Evolutionary conservation across 2,113 vertebrate species (phyloP), one percentile per base, ranked within the genome.

Genomic region (Otis tarda): DNA sequence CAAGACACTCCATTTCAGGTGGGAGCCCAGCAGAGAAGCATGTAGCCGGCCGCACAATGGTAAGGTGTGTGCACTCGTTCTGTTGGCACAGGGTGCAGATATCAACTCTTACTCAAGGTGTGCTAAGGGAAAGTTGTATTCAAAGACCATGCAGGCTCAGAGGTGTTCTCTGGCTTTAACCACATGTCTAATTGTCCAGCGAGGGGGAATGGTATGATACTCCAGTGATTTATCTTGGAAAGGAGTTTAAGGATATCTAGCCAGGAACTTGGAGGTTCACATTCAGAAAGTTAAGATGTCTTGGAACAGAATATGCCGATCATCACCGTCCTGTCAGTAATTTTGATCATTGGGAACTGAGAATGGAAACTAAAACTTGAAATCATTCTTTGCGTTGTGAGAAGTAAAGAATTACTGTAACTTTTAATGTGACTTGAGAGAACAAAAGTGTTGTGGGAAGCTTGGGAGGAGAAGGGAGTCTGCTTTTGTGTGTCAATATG

Each of bases 21-120:
- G 45, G 60, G 47, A 67, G 43, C 61, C 27, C 0, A 4, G 10
- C 74, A 81, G 73, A 43, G n/a, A 22, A 73, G 78, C 12, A 9
- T 0, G 0, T 17, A 47, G 75, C 60, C 75, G 57, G 71, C 65
- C 61, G 35, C 65, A 30, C 43, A 28, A 0, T 30, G 35, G 11
- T 63, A n/a, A 64, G 68, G 57, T 37, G 30, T 47, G 45, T 41
- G 6, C 7, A 0, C 14, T 60, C 22, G 1, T 63, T 28, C 56
- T 45, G 16, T 78, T 91, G 52, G 64, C 64, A 73, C 24, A n/a
- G 69, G 37, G 47, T 73, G 41, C 28, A 77, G 55, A 76, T 77
- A 55, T 19, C 60, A 78, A 25, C 73, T 86, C 39, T 78, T 64
- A 45, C 5, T 75, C 47, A 61, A 73, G 68, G 80, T 61, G 31